phyloP scores from a whole-genome alignment of 92 coral and sea anemone species.

The Porites cylindrica region DNA sequence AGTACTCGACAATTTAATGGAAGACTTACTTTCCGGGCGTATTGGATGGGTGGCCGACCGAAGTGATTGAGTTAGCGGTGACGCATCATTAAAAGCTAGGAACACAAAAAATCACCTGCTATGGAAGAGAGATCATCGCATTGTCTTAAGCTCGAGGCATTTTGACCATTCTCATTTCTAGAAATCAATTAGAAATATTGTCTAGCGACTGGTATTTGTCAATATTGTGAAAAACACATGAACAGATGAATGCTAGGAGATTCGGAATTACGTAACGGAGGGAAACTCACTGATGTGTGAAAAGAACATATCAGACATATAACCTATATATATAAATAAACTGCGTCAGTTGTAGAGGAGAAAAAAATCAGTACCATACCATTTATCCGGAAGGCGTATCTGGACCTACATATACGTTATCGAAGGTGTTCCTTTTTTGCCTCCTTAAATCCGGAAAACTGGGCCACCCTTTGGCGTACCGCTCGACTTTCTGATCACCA shows the following conservation, averaged over 20 bases:
- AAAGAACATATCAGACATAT: neutral
- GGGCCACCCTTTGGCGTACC: neutral
- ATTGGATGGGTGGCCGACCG: too few relatives aligned
- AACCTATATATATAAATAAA: neutral
- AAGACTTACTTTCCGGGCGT: too few relatives aligned
- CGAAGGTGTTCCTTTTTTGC: constrained; percentile 3
- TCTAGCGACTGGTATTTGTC: neutral
- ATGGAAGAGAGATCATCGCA: neutral
- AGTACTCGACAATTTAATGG: neutral
- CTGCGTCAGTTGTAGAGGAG: neutral
- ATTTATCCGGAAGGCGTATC: constrained; percentile 34
- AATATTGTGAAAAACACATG: constrained; percentile 14
- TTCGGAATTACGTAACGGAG: constrained; percentile 23
- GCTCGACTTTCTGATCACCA: neutral
- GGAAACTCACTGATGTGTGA: neutral
- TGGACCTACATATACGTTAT: neutral
- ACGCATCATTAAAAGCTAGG: neutral
- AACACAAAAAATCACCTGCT: neutral
- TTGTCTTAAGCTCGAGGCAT: neutral
- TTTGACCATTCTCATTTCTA: neutral
- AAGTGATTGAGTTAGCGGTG: neutral
- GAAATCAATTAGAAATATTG: constrained; percentile 31
- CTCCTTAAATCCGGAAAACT: constrained; percentile 9
- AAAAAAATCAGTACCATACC: neutral
- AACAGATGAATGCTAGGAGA: neutral